A percentile compares a stretch with the other conserved stretches of the same genome.
These are phyloP conservation scores for Kryptolebias ocellatus DNA, from an alignment of 2,797 vertebrate genomes.

Conservation along the genomic window DNA sequence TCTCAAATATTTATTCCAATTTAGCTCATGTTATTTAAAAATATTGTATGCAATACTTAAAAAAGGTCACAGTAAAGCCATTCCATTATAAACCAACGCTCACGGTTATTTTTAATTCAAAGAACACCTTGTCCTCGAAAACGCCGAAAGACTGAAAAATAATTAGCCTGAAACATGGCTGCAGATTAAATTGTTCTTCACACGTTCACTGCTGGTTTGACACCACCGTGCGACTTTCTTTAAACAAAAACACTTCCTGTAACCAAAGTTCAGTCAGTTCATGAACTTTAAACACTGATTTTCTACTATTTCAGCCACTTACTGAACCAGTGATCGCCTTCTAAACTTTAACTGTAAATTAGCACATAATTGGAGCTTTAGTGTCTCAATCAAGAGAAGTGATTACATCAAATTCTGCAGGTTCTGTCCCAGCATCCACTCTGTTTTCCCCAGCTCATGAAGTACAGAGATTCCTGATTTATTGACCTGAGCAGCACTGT, in stretches of 20 bases:
- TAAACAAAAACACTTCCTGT: slow-evolving; percentile 32
- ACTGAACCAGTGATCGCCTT: slow-evolving; percentile 12
- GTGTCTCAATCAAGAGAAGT: slow-evolving; percentile 45
- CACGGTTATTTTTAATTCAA: slow-evolving; percentile 12
- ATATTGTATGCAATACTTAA: slow-evolving; percentile 10
- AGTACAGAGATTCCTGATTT: slow-evolving; percentile 67
- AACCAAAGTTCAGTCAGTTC: slow-evolving; percentile 35
- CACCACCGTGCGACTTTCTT: slow-evolving; percentile 7
- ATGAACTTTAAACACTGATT: slow-evolving; percentile 15
- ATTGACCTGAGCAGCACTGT: slow-evolving; percentile 73
- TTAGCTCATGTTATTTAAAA: slow-evolving; percentile 9
- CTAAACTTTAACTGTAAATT: slow-evolving; percentile 22
- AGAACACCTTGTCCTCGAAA: slow-evolving; percentile 13
- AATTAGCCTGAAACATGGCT: neutral
- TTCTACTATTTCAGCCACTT: slow-evolving; percentile 40
- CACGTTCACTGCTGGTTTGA: slow-evolving; percentile 35
- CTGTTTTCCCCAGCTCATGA: slow-evolving; percentile 45
- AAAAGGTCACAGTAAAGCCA: slow-evolving; percentile 16
- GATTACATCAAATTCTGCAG: slow-evolving; percentile 60
- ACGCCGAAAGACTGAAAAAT: slow-evolving; percentile 21
- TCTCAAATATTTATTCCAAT: slow-evolving; percentile 22
- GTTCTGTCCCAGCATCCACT: slow-evolving; percentile 52
- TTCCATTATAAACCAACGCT: slow-evolving; percentile 19
- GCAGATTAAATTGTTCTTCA: slow-evolving; percentile 31
- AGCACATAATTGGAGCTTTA: slow-evolving; percentile 40